Conservation (phyloP, 2,113 vertebrate genomes). For the Pungitius pungitius region DNA sequence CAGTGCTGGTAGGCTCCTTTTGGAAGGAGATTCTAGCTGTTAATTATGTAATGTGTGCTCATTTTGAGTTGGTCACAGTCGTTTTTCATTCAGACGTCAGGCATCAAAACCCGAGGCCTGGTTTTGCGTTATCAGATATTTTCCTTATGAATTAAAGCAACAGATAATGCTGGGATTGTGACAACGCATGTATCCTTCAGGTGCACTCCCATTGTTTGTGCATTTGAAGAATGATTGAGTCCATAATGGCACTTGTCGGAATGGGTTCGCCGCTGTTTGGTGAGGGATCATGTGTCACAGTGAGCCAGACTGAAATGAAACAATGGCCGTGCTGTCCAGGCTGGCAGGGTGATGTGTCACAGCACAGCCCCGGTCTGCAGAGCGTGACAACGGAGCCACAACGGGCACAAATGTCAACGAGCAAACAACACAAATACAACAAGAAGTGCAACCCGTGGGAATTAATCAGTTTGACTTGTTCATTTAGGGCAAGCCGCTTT, state of each 20-base stretch:
- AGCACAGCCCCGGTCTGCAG: conserved; percentile 38
- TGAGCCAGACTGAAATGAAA: conserved; percentile 67
- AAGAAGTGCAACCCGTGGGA: conserved; percentile 49
- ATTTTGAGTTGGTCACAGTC: conserved; percentile 3
- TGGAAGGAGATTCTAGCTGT: neutral
- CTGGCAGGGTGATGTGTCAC: conserved; percentile 65
- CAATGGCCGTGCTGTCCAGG: conserved; percentile 52
- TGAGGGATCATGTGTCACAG: conserved; percentile 67
- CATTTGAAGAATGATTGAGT: conserved; percentile 43
- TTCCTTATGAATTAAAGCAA: conserved; percentile 24
- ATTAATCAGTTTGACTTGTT: conserved; percentile 71
- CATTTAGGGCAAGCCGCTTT: conserved; percentile 35
- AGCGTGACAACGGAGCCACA: conserved; percentile 51
- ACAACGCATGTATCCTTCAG: conserved; percentile 37
- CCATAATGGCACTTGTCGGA: conserved; percentile 55
- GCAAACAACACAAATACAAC: conserved; percentile 60
- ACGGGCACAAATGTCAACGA: conserved; percentile 69
- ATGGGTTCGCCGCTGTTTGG: conserved; percentile 68
- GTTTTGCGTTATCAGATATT: conserved; percentile 10
- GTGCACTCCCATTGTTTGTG: conserved; percentile 33
- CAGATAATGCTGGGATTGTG: conserved; percentile 17
- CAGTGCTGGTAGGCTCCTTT: neutral
- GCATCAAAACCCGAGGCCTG: neutral
- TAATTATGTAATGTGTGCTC: neutral
- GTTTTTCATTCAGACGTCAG: neutral